Percentiles rank a stretch among this genome's conserved stretches.
Conservation (phyloP, 1,140 invertebrate species). For the Aporrectodea caliginosa region DNA sequence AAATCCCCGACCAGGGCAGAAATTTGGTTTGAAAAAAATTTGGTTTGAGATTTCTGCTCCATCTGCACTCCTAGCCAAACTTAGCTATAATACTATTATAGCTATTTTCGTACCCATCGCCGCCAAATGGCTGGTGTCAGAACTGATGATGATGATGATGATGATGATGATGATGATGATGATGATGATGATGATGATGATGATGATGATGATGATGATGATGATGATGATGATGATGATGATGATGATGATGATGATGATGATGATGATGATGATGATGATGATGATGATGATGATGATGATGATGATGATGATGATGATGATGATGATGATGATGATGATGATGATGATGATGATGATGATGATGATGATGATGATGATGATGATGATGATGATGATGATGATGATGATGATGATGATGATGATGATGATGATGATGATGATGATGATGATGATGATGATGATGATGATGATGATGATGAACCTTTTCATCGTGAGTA, state of each 20-base stretch:
- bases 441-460: conserved; percentile 17
- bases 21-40: too few species aligned
- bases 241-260: conserved; percentile 64
- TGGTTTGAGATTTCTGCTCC: too few species aligned
- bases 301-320: conserved; percentile 1
- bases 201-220: not conserved
- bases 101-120: too few species aligned
- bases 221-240: conserved; percentile 13
- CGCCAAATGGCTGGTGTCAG: too few species aligned
- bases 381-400: too few species aligned
- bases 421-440: conserved; percentile 17
- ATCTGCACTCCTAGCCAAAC: too few species aligned
- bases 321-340: not conserved
- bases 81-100: too few species aligned
- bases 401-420: conserved; percentile 8
- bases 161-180: conserved; percentile 6
- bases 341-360: conserved; percentile 3
- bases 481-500: not conserved
- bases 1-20: too few species aligned
- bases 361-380: conserved; percentile 18
- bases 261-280: conserved; percentile 34
- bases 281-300: conserved; percentile 6
- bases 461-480: conserved; percentile 11
- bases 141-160: conserved; percentile 50
- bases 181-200: not conserved